A percentile compares a stretch with the other conserved stretches of the same genome.
Conservation (phyloP, 2,888 invertebrate species). For the Leptopilina syphax region DNA sequence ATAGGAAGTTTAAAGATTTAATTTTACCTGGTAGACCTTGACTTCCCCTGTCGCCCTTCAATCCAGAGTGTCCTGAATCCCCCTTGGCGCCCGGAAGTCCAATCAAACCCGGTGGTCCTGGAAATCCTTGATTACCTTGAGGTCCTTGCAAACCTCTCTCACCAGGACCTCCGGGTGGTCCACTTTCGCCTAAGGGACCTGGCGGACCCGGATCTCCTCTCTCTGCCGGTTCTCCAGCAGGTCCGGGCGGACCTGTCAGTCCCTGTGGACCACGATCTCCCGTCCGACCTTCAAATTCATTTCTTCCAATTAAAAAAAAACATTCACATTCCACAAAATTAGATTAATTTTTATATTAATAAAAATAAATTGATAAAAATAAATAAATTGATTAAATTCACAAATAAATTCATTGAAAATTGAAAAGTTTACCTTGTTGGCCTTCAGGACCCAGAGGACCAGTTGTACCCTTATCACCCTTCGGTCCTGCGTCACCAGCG, state of each 20-base stretch:
- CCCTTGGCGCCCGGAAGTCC: constrained; percentile 74
- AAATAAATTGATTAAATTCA: too few relatives aligned
- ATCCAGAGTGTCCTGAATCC: constrained; percentile 76
- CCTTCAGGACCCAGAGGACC: constrained; percentile 88
- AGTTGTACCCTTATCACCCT: constrained; percentile 85
- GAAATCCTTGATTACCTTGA: constrained; percentile 80
- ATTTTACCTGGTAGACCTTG: constrained; percentile 71
- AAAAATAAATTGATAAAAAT: too few relatives aligned
- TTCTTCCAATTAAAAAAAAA: too few relatives aligned
- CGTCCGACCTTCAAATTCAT: constrained; percentile 78
- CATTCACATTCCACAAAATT: too few relatives aligned
- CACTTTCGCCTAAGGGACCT: constrained; percentile 84
- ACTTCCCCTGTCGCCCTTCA: constrained; percentile 82
- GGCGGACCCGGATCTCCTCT: constrained; percentile 86
- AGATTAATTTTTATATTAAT: too few relatives aligned
- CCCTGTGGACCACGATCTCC: constrained; percentile 76
- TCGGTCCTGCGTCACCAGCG: constrained; percentile 84
- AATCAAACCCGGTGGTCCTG: constrained; percentile 81
- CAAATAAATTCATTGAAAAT: too few relatives aligned
- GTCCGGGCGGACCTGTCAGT: constrained; percentile 67
- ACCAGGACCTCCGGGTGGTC: constrained; percentile 86
- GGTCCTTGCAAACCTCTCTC: constrained; percentile 82
- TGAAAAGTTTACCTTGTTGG: constrained; percentile 79
- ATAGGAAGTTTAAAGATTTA: too few relatives aligned
- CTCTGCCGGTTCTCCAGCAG: constrained; percentile 71